Conservation (phyloP, 2,113 vertebrate genomes). For the Serilophus lunatus region DNA sequence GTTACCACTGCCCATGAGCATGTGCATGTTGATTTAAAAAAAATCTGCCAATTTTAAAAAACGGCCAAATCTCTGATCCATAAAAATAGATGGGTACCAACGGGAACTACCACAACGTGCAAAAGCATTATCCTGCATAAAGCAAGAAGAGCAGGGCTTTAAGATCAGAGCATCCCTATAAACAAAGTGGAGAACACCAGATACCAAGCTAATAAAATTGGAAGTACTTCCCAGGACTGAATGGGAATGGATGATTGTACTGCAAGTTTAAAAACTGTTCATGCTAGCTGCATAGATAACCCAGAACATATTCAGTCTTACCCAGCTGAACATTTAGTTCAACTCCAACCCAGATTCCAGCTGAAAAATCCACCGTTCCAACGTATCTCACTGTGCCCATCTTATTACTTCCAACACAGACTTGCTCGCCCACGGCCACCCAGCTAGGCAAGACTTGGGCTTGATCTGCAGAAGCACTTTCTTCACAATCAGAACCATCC, state of each 20-base stretch:
- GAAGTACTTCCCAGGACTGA: neutral
- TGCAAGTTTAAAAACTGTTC: neutral
- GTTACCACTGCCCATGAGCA: neutral
- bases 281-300: neutral
- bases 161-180: neutral
- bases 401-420: constrained; percentile 80
- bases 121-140: neutral
- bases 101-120: accelerated
- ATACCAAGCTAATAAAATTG: neutral
- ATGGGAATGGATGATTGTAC: neutral
- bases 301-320: constrained; percentile 52
- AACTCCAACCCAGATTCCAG: constrained; percentile 83
- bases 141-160: neutral
- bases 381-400: constrained; percentile 77
- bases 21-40: accelerated
- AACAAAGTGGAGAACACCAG: neutral
- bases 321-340: constrained; percentile 81
- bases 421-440: constrained; percentile 77
- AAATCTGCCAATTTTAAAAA: neutral
- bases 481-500: constrained; percentile 72
- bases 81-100: neutral
- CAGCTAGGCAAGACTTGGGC: constrained; percentile 62
- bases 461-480: constrained; percentile 68
- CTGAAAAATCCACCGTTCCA: constrained; percentile 83
- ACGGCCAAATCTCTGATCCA: neutral